Evolutionary conservation across 2,888 invertebrate genomes (phyloP), one percentile per base, ranked within the genome.

Genomic region (Cyclophora punctaria): DNA sequence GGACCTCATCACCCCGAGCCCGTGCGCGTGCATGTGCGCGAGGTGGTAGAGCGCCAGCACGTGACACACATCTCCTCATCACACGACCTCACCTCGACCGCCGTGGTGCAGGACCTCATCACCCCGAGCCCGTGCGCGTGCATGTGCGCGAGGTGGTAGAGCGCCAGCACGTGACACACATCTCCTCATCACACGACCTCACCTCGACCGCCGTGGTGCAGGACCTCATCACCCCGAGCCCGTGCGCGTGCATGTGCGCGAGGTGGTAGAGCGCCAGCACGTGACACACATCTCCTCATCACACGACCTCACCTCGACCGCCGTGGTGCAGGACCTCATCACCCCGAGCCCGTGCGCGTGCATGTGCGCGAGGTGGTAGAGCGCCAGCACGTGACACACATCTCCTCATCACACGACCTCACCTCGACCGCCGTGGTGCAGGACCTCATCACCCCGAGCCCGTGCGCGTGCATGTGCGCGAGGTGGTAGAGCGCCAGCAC

Each of bases 21-120:
- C 99, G 50, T 97, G 95, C 2, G 99, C 97, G 79, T 99, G 98
- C 97, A 99, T 98, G 81, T 98, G 96, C 0, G 96, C 99, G 50
- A 99, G 90, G 82, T 99, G 98, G 79, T 97, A 99, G 71, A 96
- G 95, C 0, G 98, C 99, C 49, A 99, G 88, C 37, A 99, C 96
- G 86, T 99, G 98, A 0, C n/a, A n/a, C n/a, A n/a, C n/a, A n/a
- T n/a, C n/a, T n/a, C n/a, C n/a, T n/a, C n/a, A n/a, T n/a, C n/a
- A n/a, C n/a, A n/a, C n/a, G n/a, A n/a, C n/a, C n/a, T n/a, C n/a
- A n/a, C n/a, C n/a, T n/a, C 99, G 0, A 98, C 97, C 4, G 99
- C 98, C 0, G 98, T 96, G 43, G 95, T 93, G 75, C 99, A 99
- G 7, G 96, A 97, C 7, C 97, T 90, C 73, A 97, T 87, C 87